Evolutionary conservation across 1,140 invertebrate genomes (phyloP), one percentile per base, ranked within the genome.

Genomic region (Bombus turneri): DNA sequence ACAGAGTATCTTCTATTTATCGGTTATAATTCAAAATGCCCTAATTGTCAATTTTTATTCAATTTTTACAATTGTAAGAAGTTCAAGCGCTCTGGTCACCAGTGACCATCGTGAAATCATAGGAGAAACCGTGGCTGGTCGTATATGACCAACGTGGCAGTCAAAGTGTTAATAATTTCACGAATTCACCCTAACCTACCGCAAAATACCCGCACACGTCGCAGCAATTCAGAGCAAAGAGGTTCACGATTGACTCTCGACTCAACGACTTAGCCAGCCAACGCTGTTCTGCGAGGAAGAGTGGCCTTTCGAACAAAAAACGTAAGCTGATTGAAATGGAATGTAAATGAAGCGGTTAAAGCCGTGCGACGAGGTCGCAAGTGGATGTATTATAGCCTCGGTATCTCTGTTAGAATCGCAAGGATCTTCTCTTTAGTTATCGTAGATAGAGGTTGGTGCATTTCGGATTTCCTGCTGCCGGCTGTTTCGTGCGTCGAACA

Each of bases 311-410:
- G 6, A 68, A 22, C 34, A 34, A 34, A 34, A 43, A 59, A 28
- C 47, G 43, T 12, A 37, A 75, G 28, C 47, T 18, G 47, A 39
- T 62, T 39, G 73, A 28, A 66, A 68, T n/a, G 75, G 81, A 84
- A 85, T 88, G 64, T 68, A 86, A 89, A 89, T 89, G 87, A 84
- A 83, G 87, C 43, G 66, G 81, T 89, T 89, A 88, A 81, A 66
- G 57, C 74, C 41, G 47, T 8, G 41, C 59, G 79, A 76, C 86
- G 75, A 66, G 83, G 62, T 43, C 47, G 47, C 18, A 0, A 53
- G 15, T 53, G 18, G 5, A 47, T 15, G 47, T 47, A 47, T 41
- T 41, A n/a, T 41, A 18, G n/a, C n/a, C 31, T 25, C 18, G 31
- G 10, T 88, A 88, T 88, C 83, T 86, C 66, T 59, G 34, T 37